Evolutionary conservation across 2,113 vertebrate species (phyloP).

Genomic region (Azemiops feae): DNA sequence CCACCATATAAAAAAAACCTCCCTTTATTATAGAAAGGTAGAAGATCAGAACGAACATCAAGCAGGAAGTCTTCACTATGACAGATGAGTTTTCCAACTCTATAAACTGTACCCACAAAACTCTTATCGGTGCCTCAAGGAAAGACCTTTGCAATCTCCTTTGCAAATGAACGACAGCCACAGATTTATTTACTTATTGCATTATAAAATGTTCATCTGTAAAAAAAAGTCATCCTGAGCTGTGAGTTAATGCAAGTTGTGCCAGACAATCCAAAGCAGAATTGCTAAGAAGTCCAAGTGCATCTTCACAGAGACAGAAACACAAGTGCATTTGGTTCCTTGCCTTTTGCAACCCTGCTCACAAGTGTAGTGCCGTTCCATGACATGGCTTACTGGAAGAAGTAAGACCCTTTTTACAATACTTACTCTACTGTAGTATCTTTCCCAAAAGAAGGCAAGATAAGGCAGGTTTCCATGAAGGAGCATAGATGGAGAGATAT

Average conservation of each 20-base stretch:
- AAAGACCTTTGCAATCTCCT: constrained; percentile 22
- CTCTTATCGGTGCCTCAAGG: background rate
- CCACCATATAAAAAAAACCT: background rate
- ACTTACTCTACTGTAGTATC: background rate
- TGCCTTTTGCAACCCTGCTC: background rate
- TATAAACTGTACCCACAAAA: background rate
- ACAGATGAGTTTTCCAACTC: background rate
- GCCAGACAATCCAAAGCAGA: background rate
- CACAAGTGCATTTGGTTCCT: background rate
- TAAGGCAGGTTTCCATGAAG: background rate
- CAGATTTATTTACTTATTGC: constrained; percentile 3
- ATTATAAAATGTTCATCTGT: constrained; percentile 21
- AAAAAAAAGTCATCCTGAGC: background rate
- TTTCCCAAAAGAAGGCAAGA: background rate
- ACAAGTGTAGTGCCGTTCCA: background rate
- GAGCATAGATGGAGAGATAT: background rate
- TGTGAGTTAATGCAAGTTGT: background rate
- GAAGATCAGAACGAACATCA: background rate
- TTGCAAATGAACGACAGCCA: constrained; percentile 12
- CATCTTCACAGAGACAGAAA: background rate
- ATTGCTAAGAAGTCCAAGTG: background rate
- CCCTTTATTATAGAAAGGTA: background rate
- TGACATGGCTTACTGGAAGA: background rate
- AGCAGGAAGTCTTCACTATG: background rate
- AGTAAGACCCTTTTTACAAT: background rate